Base-by-base conservation (phyloP, 2,113 vertebrate genomes). In the Takifugu flavidus region DNA sequence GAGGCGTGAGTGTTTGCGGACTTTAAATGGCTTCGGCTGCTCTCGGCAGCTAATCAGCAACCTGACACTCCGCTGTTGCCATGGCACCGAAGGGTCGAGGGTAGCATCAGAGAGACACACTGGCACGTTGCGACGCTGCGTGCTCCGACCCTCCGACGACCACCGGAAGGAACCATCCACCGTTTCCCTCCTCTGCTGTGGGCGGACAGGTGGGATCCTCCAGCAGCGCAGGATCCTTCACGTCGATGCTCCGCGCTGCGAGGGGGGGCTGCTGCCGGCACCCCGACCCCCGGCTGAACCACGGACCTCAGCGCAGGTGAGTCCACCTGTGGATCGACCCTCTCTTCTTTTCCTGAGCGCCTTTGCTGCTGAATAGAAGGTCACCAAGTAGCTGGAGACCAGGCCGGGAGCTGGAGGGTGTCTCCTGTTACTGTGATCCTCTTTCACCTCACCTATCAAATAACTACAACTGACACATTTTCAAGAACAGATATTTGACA, bases 221-320 rank as follows among this genome's bases (percentile, higher is more conserved):
- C 60, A 64, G 71, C 62, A 60, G 50, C 72, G 25, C 69, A 27
- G 93, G 92, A 67, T 82, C 53, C 88, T 91, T 78, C 90, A 91
- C 87, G 87, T 93, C 76, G 77, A 73, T 95, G 93, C 20, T 74
- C 78, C 49, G 88, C 91, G 0, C 90, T 91, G 39, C 75, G 86
- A 85, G 91, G 47, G 94, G 71, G 34, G 29, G 29, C 29, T 3
- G 94, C 89, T 25, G 86, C 82, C 27, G 57, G 83, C 74, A 90
- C 91, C 44, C 92, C 93, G 0, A 3, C 87, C 67, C 67, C 92
- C 82, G 90, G 82, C 69, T 89, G 87, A 84, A 94, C 87, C n/a
- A 84, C 93, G 64, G 87, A 93, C 67, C 86, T 87, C 46, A 92
- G 91, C 72, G 59, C 88, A 47, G 93, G 96, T 98, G 91, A 94